Evolutionary conservation across 2,888 invertebrate genomes (phyloP).

Genomic region (Apotomis betuletana): DNA sequence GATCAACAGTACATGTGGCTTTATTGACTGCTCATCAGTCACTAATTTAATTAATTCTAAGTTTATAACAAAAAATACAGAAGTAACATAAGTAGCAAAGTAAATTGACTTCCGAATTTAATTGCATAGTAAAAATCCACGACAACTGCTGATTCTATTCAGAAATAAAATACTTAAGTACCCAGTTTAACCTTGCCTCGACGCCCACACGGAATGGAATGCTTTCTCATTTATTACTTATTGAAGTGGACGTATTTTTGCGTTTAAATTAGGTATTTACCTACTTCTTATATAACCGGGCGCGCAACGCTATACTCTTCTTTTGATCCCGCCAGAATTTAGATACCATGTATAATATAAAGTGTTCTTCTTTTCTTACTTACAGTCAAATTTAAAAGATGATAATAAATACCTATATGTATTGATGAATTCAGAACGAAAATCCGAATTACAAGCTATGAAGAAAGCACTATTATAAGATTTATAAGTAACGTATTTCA

Average conservation of each 20-base stretch:
- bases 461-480: too few relatives aligned
- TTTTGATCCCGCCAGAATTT: too few relatives aligned
- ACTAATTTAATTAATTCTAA: too few relatives aligned
- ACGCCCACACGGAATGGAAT: constrained; percentile 4
- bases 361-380: too few relatives aligned
- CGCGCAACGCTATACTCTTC: too few relatives aligned
- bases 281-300: too few relatives aligned
- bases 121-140: background rate
- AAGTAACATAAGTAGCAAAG: background rate
- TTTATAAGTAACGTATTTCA: too few relatives aligned
- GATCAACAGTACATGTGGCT: background rate
- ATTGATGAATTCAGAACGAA: too few relatives aligned
- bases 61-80: background rate
- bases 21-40: background rate
- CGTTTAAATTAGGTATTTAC: constrained; percentile 36
- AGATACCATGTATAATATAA: too few relatives aligned
- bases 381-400: too few relatives aligned
- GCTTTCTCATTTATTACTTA: constrained; percentile 57
- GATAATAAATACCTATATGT: too few relatives aligned
- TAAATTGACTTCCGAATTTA: background rate
- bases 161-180: constrained; percentile 7
- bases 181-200: background rate
- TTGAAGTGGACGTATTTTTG: constrained; percentile 52
- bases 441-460: too few relatives aligned
- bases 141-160: background rate